Percentiles rank a stretch among this genome's conserved stretches.
These are phyloP conservation scores for Myotis pilosus DNA, from an alignment of 2,797 vertebrate species.

Conservation along the genomic window DNA sequence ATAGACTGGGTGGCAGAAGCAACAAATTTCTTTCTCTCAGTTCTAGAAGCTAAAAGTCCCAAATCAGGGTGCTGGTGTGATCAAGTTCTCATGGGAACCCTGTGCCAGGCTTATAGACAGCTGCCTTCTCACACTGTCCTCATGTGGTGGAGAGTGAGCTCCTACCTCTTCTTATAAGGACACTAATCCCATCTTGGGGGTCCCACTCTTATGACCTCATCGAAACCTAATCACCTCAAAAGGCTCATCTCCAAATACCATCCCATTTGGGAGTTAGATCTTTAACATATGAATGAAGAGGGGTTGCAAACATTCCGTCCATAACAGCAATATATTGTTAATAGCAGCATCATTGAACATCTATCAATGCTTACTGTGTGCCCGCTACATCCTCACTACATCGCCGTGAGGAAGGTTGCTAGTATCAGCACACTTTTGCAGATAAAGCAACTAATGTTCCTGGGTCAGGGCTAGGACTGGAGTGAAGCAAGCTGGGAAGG, in stretches of 20 bases:
- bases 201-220: not conserved
- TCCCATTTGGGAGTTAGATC: not conserved
- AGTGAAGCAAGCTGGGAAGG: not conserved
- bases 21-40: not conserved
- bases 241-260: not conserved
- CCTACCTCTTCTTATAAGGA: not conserved
- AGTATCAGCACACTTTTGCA: not conserved
- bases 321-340: not conserved
- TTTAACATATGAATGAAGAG: not conserved
- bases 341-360: not conserved
- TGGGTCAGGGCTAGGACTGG: not conserved
- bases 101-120: not conserved
- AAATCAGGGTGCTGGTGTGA: not conserved
- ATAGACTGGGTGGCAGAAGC: not conserved
- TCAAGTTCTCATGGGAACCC: not conserved
- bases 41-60: not conserved
- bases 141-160: accelerated
- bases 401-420: not conserved
- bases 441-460: not conserved
- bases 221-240: not conserved
- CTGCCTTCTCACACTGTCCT: not conserved
- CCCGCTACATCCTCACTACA: not conserved
- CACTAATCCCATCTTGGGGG: not conserved
- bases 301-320: not conserved
- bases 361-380: not conserved